These are phyloP conservation scores for Phalacrocorax carbo DNA, from an alignment of 2,113 vertebrate genomes.

Conservation along the genomic window DNA sequence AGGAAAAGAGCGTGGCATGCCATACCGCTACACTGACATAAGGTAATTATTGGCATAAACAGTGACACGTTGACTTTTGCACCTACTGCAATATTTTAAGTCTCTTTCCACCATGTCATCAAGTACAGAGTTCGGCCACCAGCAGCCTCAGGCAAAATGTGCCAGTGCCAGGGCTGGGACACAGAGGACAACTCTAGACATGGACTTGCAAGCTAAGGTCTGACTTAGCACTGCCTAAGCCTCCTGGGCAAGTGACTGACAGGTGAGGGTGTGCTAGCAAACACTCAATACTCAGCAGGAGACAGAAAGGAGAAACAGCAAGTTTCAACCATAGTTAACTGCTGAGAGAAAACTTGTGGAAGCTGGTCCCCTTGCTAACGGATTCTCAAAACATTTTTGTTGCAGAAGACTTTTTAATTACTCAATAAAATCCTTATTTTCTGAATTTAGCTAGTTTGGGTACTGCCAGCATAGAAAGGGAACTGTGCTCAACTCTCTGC, in stretches of 20 bases:
- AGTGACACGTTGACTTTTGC: slow-evolving; percentile 26
- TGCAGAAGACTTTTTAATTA: not conserved
- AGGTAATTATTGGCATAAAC: not conserved
- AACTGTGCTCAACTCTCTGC: not conserved
- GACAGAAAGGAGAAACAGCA: not conserved
- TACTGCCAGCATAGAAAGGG: not conserved
- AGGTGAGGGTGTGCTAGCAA: not conserved
- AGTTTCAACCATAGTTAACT: not conserved
- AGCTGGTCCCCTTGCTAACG: not conserved
- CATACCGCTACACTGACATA: not conserved
- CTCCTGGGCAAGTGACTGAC: not conserved
- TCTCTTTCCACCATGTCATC: not conserved
- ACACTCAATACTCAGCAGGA: not conserved
- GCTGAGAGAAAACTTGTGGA: not conserved
- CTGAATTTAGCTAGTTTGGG: not conserved
- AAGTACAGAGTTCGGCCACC: slow-evolving; percentile 23
- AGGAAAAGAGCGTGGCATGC: not conserved
- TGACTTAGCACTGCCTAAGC: not conserved
- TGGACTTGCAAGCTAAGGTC: not conserved
- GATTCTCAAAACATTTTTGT: not conserved
- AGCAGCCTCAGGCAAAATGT: not conserved
- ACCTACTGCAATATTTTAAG: slow-evolving; percentile 35
- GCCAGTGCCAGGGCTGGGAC: not conserved
- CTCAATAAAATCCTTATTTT: not conserved
- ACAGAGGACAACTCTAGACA: not conserved